Conservation (phyloP, 2,888 invertebrate species). For the Lutraria lutraria region DNA sequence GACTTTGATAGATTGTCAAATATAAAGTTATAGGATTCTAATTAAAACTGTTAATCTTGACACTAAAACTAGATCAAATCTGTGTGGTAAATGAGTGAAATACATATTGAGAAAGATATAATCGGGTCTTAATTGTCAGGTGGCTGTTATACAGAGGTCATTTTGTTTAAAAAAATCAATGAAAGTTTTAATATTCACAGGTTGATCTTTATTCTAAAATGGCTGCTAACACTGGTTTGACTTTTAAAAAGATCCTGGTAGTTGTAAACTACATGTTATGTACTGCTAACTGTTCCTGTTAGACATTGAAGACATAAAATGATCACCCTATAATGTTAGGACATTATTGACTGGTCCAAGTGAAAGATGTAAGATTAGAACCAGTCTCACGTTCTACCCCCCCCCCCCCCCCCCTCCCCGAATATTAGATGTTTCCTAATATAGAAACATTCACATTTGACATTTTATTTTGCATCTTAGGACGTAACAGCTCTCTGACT, state of each 20-base stretch:
- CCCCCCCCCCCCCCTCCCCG: not conserved
- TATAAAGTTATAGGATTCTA: no score
- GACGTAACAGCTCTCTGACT: slow-evolving; percentile 23
- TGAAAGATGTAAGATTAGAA: slow-evolving; percentile 4
- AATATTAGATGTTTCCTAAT: slow-evolving; percentile 19
- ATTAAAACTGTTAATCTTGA: no score
- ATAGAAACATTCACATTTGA: slow-evolving; percentile 26
- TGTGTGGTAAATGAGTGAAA: no score
- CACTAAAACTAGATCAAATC: no score
- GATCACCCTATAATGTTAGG: not conserved
- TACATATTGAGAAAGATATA: no score
- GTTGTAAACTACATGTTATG: slow-evolving; percentile 19
- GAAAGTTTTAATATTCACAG: no score
- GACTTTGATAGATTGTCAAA: no score
- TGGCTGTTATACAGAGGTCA: no score
- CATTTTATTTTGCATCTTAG: slow-evolving; percentile 23
- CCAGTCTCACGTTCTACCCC: slow-evolving; percentile 11
- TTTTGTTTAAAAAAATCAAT: no score
- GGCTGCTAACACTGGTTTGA: not conserved
- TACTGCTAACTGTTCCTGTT: not conserved
- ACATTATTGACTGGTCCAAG: not conserved
- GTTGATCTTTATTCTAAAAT: not conserved
- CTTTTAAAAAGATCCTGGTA: not conserved
- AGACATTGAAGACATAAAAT: not conserved
- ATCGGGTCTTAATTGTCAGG: no score